These are phyloP conservation scores for Eurytoma adleriae DNA, from an alignment of 2,888 invertebrate genomes.

Conservation along the genomic window DNA sequence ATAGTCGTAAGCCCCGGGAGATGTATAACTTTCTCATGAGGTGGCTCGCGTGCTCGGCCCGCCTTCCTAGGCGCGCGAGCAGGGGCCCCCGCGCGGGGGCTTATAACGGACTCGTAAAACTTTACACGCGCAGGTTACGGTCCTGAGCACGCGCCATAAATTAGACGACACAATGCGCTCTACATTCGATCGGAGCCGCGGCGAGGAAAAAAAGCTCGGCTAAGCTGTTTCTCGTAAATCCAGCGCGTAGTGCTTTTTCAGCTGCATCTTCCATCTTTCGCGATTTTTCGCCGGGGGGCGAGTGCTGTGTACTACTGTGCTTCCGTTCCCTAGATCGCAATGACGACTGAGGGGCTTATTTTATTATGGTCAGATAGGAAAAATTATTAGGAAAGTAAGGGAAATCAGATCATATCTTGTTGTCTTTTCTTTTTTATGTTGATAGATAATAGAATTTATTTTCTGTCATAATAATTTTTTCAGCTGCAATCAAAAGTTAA, in stretches of 20 bases:
- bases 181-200: constrained; percentile 54
- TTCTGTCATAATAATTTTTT: too few species aligned
- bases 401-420: too few species aligned
- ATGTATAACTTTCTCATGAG: constrained; percentile 47
- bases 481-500: too few species aligned
- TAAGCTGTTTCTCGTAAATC: constrained; percentile 38
- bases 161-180: constrained; percentile 61
- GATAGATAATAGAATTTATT: too few species aligned
- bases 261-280: not conserved
- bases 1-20: constrained; percentile 36
- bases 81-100: constrained; percentile 1
- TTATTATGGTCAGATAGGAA: not conserved
- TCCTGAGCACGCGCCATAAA: constrained; percentile 60
- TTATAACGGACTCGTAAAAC: constrained; percentile 58
- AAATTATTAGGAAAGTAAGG: not conserved
- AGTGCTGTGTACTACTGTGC: too few species aligned
- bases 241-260: not conserved
- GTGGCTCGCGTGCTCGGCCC: constrained; percentile 8
- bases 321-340: not conserved
- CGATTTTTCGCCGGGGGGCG: too few species aligned
- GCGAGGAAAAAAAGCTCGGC: not conserved
- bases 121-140: constrained; percentile 61
- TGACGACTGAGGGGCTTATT: not conserved
- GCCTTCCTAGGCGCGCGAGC: constrained; percentile 1
- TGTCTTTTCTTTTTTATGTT: not conserved